phyloP scores from a whole-genome alignment of 2,888 invertebrate genomes.

The Merodon equestris region DNA sequence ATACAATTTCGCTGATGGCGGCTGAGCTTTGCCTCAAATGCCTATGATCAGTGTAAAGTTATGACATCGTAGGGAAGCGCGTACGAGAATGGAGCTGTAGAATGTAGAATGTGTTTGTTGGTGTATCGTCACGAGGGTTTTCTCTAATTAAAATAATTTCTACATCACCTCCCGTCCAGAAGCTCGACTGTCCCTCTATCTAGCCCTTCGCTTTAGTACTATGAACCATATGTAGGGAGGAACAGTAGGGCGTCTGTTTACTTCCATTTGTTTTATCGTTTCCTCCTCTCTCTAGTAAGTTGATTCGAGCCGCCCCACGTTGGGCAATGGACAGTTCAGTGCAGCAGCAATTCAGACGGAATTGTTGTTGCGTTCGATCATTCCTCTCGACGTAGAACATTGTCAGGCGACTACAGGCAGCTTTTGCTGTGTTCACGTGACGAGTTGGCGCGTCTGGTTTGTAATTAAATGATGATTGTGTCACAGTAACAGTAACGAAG shows the following conservation, averaged over 20 bases:
- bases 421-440: constrained; percentile 54
- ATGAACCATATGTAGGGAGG: too few species aligned
- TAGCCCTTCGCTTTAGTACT: too few species aligned
- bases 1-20: constrained; percentile 1
- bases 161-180: constrained; percentile 20
- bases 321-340: too few species aligned
- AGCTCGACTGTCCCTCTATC: constrained; percentile 3
- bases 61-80: constrained; percentile 12
- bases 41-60: not conserved
- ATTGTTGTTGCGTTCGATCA: constrained; percentile 13
- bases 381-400: constrained; percentile 12
- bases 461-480: constrained; percentile 55
- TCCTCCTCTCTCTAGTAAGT: constrained; percentile 25
- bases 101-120: too few species aligned
- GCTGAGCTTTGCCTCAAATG: constrained; percentile 17
- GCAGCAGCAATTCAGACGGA: constrained; percentile 48
- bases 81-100: too few species aligned
- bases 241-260: not conserved
- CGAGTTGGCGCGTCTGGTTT: constrained; percentile 33
- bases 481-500: constrained; percentile 27
- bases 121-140: constrained; percentile 38
- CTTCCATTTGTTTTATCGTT: constrained; percentile 10
- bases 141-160: constrained; percentile 52
- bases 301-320: constrained; percentile 8
- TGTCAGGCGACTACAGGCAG: constrained; percentile 32